Base-by-base conservation (phyloP, 2,888 invertebrate genomes). In the Ommatoiulus sabulosus region DNA sequence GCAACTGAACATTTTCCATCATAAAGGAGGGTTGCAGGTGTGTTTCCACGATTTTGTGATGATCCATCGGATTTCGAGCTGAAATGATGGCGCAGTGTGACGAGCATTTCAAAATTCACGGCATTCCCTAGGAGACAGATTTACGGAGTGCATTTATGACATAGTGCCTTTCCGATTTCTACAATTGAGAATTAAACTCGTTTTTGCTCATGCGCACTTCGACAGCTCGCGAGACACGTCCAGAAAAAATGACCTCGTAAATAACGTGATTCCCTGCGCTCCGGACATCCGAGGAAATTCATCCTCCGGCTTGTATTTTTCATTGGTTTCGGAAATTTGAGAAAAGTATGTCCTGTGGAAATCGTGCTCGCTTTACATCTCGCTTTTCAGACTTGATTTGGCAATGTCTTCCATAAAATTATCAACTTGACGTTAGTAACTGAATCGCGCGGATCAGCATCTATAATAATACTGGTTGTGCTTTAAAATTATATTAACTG, bases 161-260 rank as follows among this genome's bases (percentile, higher is more conserved):
- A 80, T 80, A 80, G 12, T 80, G 80, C 80, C 80, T 24, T 80
- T 80, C 8, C 80, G 80, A 80, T 80, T 80, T 80, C 80, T 80
- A 35, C 80, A 80, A 80, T 80, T 80, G 80, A 80, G 80, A 80
- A 80, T 80, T 80, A 80, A 80, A 80, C 35, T 80, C 3, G 12
- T 2, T 15, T 80, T 35, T 80, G 80, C 80, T 1, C 80, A 80
- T 80, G 80, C 80, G 80, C 80, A 80, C 35, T 24, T 12, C 3
- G 80, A 3, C 4, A 43, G 12, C 12, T 80, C 35, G 80, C 2
- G 4, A 80, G 80, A 80, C 80, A 80, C 80, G 80, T 80, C 80
- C 80, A 80, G 80, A 80, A 80, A 80, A 80, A 80, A 80, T 80
- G 80, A 35, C 80, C 80, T 80, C 80, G 80, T 80, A 80, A 80